Evolutionary conservation across 2,113 vertebrate species (phyloP).

Genomic region (Verasper variegatus): DNA sequence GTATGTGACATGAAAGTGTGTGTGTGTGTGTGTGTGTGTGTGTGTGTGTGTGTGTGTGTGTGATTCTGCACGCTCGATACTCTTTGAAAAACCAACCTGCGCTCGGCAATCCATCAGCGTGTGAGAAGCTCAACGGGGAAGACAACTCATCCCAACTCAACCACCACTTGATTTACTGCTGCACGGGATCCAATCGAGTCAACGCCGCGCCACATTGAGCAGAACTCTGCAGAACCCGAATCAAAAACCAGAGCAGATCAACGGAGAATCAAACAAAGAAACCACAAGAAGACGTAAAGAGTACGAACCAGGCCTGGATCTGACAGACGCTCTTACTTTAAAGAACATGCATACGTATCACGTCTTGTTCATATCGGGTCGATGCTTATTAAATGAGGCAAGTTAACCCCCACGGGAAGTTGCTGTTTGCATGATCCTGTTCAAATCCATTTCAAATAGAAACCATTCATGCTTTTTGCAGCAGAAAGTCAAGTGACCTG

Average conservation of each 20-base stretch:
- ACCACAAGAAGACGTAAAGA: background rate
- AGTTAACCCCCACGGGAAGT: too few species aligned
- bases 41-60: background rate
- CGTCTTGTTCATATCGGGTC: too few species aligned
- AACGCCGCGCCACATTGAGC: background rate
- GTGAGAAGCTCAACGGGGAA: background rate
- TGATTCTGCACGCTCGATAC: background rate
- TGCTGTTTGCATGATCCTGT: too few species aligned
- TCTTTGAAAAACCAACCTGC: constrained; percentile 30
- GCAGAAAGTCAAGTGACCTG: too few species aligned
- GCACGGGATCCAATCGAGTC: background rate
- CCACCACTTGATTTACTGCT: constrained; percentile 43
- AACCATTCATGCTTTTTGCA: too few species aligned
- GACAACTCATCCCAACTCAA: constrained; percentile 17
- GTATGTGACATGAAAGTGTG: background rate
- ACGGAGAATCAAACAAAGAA: background rate
- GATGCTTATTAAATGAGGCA: too few species aligned
- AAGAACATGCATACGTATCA: rapidly evolving
- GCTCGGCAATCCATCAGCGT: constrained; percentile 11
- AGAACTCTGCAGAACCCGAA: background rate
- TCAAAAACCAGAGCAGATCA: too few species aligned
- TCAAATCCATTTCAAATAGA: too few species aligned
- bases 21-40: constrained; percentile 14
- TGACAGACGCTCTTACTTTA: too few species aligned
- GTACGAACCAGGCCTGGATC: background rate